Percentiles rank a stretch among this genome's conserved stretches.
These are phyloP conservation scores for Siniperca obscura DNA, from an alignment of 2,797 vertebrate genomes.

Conservation along the genomic window DNA sequence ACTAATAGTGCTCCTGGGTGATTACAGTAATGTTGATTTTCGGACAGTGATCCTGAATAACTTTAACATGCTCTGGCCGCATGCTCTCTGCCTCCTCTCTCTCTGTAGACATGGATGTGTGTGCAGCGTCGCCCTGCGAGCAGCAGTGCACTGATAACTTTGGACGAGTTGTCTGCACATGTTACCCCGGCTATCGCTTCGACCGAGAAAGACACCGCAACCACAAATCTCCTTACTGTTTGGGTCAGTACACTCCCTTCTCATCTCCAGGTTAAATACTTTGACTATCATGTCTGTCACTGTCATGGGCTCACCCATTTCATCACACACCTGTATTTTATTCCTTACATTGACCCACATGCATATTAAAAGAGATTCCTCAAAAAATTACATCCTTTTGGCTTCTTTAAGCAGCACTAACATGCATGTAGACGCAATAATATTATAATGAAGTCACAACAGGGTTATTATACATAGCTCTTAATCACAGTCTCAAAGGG, in stretches of 20 bases:
- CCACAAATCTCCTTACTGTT: slow-evolving; percentile 85
- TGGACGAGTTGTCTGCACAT: slow-evolving; percentile 86
- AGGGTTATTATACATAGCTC: neutral
- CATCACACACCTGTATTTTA: neutral
- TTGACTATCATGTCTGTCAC: neutral
- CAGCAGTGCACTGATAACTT: slow-evolving; percentile 90
- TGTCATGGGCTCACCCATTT: neutral
- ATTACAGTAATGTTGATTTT: neutral
- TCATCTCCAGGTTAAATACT: neutral
- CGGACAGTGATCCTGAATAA: neutral
- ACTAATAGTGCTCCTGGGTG: neutral
- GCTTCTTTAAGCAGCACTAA: neutral
- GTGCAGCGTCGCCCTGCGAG: slow-evolving; percentile 86
- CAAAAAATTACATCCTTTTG: neutral
- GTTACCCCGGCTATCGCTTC: slow-evolving; percentile 86
- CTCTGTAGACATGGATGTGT: slow-evolving; percentile 82
- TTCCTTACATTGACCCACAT: neutral
- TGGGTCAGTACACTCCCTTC: slow-evolving; percentile 76
- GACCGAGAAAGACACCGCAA: slow-evolving; percentile 84
- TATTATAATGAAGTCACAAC: neutral
- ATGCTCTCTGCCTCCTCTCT: neutral
- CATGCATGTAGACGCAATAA: neutral
- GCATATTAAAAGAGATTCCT: neutral
- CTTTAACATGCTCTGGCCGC: neutral
- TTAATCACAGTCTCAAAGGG: neutral